A percentile compares a stretch with the other conserved stretches of the same genome.
Conservation (phyloP, 2,113 vertebrate species). For the Spea multiplicata region DNA sequence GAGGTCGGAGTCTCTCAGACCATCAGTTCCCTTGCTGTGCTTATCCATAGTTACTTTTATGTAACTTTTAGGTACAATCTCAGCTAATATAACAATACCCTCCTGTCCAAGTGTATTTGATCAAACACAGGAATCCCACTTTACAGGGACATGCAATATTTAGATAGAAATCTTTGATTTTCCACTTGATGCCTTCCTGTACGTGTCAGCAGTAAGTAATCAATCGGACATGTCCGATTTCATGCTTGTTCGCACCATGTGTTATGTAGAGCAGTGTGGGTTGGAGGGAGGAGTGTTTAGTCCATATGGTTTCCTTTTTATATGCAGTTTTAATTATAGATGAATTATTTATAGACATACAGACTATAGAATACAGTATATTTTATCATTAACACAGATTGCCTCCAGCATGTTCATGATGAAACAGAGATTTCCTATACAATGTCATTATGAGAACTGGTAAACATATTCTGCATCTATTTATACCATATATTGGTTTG, state of each 20-base stretch:
- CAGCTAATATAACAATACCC: conserved; percentile 28
- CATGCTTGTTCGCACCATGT: conserved; percentile 60
- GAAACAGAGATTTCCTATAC: neutral
- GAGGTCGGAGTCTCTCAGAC: conserved; percentile 57
- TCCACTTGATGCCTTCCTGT: conserved; percentile 55
- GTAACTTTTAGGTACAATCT: conserved; percentile 12
- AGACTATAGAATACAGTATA: neutral
- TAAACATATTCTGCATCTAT: too few relatives aligned
- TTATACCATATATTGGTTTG: too few relatives aligned
- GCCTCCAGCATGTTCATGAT: neutral
- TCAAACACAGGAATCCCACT: conserved; percentile 33
- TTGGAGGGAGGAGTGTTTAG: neutral
- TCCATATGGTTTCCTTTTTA: neutral
- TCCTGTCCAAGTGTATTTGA: conserved; percentile 35
- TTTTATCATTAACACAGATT: neutral
- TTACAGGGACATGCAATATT: conserved; percentile 10
- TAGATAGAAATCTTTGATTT: conserved; percentile 55
- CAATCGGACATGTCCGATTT: conserved; percentile 74
- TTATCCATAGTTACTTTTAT: neutral
- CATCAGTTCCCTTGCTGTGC: conserved; percentile 38
- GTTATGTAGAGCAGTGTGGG: conserved; percentile 29
- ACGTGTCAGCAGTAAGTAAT: conserved; percentile 60
- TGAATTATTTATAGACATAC: neutral
- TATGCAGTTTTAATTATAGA: neutral
- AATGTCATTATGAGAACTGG: too few relatives aligned